A percentile compares a stretch with the other conserved stretches of the same genome.
Conservation (phyloP, 1,140 invertebrate species). For the Bombus sibiricus region DNA sequence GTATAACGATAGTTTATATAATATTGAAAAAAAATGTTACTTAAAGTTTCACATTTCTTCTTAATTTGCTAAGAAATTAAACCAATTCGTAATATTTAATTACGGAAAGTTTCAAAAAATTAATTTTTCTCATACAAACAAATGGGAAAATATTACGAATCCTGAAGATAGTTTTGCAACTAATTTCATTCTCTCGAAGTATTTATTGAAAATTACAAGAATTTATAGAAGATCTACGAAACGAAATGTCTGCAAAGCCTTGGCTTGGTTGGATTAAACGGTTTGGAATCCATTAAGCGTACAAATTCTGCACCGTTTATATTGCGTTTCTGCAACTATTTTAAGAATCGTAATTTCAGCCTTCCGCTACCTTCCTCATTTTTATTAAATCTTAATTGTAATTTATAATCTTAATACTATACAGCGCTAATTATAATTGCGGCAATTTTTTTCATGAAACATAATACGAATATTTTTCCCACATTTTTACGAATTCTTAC, state of each 20-base stretch:
- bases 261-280: background rate
- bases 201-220: background rate
- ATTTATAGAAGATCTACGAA: background rate
- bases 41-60: no score
- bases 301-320: background rate
- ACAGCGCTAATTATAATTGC: background rate
- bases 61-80: no score
- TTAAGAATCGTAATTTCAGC: background rate
- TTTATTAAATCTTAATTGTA: background rate
- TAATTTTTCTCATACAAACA: no score
- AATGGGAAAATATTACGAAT: no score
- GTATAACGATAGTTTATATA: no score
- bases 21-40: no score
- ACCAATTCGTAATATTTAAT: no score
- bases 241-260: background rate
- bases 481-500: no score
- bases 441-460: no score
- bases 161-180: no score
- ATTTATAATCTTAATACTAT: background rate
- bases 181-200: background rate
- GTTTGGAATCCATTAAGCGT: conserved; percentile 10
- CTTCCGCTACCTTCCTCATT: background rate
- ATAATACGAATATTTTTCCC: no score
- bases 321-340: background rate
- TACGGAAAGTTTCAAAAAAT: no score